Evolutionary conservation across 2,888 invertebrate species (phyloP).

Genomic region (Creontiades dilutus): DNA sequence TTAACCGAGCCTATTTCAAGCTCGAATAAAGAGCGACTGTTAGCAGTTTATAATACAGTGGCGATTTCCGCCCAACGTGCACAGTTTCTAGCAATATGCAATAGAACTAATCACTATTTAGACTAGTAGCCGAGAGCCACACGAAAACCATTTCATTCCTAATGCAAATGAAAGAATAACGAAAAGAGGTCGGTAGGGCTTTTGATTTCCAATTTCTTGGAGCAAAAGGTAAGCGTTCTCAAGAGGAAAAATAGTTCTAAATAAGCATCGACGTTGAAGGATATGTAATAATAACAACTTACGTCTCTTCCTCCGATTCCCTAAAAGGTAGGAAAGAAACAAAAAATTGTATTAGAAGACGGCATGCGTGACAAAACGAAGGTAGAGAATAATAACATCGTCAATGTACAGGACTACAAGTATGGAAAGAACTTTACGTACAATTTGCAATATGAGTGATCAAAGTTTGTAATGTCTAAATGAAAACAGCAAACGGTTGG

Average conservation of each 20-base stretch:
- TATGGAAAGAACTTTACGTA: no score
- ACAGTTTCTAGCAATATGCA: background rate
- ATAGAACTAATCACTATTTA: background rate
- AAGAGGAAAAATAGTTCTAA: background rate
- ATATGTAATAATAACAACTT: slow-evolving; percentile 80
- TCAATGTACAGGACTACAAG: background rate
- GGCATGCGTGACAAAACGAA: background rate
- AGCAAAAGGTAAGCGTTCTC: background rate
- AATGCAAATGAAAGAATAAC: background rate
- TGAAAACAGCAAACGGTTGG: no score
- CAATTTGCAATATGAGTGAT: no score
- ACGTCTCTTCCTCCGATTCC: slow-evolving; percentile 87
- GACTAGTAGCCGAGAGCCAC: background rate
- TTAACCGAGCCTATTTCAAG: no score
- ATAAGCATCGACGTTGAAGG: background rate
- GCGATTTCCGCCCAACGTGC: background rate
- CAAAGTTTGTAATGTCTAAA: no score
- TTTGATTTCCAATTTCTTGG: background rate
- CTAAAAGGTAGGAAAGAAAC: slow-evolving; percentile 77
- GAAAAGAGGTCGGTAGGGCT: background rate
- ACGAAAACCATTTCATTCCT: background rate
- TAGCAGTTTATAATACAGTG: background rate
- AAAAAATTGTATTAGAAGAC: slow-evolving; percentile 39
- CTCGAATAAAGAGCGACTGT: no score
- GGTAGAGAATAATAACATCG: background rate